Conservation (phyloP, 2,888 invertebrate genomes). For the Aporophyla lueneburgensis region DNA sequence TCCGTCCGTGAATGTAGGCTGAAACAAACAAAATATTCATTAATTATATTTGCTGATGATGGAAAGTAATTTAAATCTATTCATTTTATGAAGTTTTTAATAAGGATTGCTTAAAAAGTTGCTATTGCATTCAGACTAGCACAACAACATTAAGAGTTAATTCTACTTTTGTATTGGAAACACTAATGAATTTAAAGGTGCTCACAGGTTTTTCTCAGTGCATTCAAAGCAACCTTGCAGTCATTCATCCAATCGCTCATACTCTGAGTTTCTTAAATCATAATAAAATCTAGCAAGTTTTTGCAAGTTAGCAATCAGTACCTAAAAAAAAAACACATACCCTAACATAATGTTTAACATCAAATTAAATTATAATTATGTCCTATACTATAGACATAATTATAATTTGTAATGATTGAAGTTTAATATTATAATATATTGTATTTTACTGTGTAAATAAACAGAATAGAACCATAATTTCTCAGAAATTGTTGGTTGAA, state of each 20-base stretch:
- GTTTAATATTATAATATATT: too few species aligned
- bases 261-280: background rate
- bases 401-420: too few species aligned
- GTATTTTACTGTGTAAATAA: background rate
- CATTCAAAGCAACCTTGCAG: background rate
- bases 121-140: too few species aligned
- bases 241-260: background rate
- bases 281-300: background rate
- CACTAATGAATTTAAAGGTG: background rate
- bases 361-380: background rate
- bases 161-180: background rate
- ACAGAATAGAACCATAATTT: background rate
- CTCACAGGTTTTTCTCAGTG: background rate
- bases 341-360: background rate
- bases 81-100: background rate
- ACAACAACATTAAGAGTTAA: background rate
- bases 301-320: background rate
- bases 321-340: background rate
- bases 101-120: background rate
- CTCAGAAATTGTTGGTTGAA: background rate
- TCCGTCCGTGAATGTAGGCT: constrained; percentile 85
- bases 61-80: background rate
- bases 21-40: constrained; percentile 71
- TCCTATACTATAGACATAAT: background rate
- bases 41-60: background rate